phyloP scores from a whole-genome alignment of 2,888 invertebrate genomes.

The Cheilosia vulpina region DNA sequence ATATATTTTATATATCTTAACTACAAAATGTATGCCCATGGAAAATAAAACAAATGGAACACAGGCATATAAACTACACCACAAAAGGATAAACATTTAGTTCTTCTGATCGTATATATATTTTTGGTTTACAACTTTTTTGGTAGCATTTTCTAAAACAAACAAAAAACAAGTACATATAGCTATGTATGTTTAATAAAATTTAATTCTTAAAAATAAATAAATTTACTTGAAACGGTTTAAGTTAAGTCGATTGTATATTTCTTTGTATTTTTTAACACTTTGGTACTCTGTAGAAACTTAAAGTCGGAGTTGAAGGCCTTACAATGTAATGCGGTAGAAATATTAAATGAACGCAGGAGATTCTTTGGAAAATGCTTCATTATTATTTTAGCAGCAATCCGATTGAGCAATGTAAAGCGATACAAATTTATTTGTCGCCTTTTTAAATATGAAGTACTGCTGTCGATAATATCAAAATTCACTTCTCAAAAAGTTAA shows the following conservation, averaged over 20 bases:
- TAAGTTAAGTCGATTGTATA: conserved; percentile 20
- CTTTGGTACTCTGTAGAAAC: conserved; percentile 53
- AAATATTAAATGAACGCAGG: conserved; percentile 59
- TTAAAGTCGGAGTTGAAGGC: conserved; percentile 20
- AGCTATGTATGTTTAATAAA: conserved; percentile 9
- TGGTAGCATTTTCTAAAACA: conserved; percentile 50
- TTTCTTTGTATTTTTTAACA: conserved; percentile 30
- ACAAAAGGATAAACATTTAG: conserved; percentile 1
- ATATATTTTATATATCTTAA: conserved; percentile 24
- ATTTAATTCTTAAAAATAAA: conserved; percentile 36
- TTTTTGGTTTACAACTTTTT: conserved; percentile 61
- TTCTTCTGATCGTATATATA: conserved; percentile 13
- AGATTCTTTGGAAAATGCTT: conserved; percentile 39
- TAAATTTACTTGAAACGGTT: conserved; percentile 2
- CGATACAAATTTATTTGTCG: not conserved
- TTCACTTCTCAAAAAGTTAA: not conserved
- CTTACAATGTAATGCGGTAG: conserved; percentile 23
- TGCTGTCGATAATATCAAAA: conserved; percentile 50
- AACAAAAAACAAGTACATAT: conserved; percentile 23
- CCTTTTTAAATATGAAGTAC: conserved; percentile 31
- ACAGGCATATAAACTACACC: conserved; percentile 27
- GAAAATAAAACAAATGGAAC: conserved; percentile 24
- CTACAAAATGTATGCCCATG: conserved; percentile 11
- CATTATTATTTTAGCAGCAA: conserved; percentile 37
- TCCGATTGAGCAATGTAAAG: conserved; percentile 47